Conservation (phyloP, 1,140 invertebrate species). For the Melipona quadrifasciata region DNA sequence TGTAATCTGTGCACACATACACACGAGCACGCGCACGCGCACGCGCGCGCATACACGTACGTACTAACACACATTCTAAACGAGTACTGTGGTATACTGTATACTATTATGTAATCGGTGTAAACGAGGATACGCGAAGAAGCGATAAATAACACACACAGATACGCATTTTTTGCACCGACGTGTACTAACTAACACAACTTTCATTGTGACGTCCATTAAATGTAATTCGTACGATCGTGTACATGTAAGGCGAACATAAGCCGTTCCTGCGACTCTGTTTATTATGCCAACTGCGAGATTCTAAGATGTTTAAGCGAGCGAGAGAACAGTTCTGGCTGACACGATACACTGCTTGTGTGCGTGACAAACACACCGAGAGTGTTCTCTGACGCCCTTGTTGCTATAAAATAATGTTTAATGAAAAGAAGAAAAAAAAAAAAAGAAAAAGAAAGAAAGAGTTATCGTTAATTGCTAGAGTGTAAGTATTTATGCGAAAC, state of each 20-base stretch:
- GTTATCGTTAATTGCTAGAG: not conserved
- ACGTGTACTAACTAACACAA: conserved; percentile 56
- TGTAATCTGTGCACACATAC: conserved; percentile 36
- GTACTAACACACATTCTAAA: not conserved
- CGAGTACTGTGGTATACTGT: conserved; percentile 21
- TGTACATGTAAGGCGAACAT: conserved; percentile 62
- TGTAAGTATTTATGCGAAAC: not conserved
- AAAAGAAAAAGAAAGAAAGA: no score
- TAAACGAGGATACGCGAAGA: conserved; percentile 26
- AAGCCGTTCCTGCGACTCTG: not conserved
- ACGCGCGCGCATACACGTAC: not conserved
- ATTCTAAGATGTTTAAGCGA: not conserved
- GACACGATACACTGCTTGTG: not conserved
- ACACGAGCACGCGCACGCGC: not conserved
- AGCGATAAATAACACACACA: conserved; percentile 32
- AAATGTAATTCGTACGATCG: conserved; percentile 67
- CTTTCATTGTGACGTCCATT: conserved; percentile 71
- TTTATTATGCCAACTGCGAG: not conserved
- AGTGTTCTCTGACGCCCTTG: not conserved
- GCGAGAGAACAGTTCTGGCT: no score
- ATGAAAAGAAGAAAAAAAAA: no score
- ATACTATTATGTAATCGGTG: conserved; percentile 41
- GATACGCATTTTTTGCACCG: conserved; percentile 60
- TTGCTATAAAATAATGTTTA: not conserved
- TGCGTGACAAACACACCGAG: no score